These are phyloP conservation scores for Tautogolabrus adspersus DNA, from an alignment of 2,113 vertebrate genomes.

Conservation along the genomic window DNA sequence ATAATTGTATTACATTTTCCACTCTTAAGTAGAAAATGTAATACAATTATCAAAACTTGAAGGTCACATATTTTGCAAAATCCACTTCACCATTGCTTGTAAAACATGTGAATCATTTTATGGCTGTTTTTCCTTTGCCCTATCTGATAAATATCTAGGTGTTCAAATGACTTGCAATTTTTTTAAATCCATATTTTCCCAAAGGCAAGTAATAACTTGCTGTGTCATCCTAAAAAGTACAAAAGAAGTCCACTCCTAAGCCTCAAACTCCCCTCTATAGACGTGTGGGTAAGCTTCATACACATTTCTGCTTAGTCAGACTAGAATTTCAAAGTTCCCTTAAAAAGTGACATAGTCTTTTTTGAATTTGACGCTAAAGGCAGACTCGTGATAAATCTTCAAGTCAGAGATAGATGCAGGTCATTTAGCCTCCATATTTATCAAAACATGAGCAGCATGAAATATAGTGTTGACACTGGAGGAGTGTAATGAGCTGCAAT, in stretches of 20 bases:
- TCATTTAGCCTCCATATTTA: conserved; percentile 24
- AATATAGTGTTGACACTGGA: conserved; percentile 5
- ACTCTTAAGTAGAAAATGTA: no score
- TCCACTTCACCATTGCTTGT: not conserved
- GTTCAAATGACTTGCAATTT: not conserved
- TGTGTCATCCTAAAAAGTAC: not conserved
- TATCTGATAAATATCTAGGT: not conserved
- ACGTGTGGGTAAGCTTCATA: not conserved
- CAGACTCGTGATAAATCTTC: not conserved
- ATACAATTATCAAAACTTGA: no score
- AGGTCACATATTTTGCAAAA: no score
- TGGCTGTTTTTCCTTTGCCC: not conserved
- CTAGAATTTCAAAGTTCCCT: not conserved
- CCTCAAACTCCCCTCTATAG: not conserved
- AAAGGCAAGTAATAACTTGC: not conserved
- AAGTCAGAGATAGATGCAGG: conserved; percentile 2
- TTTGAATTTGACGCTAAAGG: conserved; percentile 16
- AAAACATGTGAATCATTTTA: not conserved
- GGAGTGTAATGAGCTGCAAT: conserved; percentile 38
- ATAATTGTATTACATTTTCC: no score
- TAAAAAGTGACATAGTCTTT: not conserved
- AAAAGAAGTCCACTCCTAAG: not conserved
- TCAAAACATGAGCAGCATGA: conserved; percentile 28
- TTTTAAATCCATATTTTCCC: not conserved
- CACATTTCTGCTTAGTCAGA: conserved; percentile 5